phyloP scores from a whole-genome alignment of 2,888 invertebrate species.

The Chrysina gloriosa region DNA sequence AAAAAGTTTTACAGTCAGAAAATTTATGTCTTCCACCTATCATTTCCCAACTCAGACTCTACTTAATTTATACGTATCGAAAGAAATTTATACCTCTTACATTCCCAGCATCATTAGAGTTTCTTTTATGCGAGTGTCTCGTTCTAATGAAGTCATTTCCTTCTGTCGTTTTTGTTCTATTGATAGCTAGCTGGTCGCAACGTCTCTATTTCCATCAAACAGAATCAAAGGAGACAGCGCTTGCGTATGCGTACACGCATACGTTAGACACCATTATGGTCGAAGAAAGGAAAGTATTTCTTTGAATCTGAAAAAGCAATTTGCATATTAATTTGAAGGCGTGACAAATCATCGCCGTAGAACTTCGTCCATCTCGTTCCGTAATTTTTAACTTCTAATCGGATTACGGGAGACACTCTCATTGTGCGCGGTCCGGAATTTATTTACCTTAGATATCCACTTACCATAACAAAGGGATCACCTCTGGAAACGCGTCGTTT shows the following conservation, averaged over 20 bases:
- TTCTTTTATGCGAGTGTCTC: neutral
- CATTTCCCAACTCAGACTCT: no score
- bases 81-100: no score
- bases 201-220: neutral
- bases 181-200: neutral
- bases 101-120: neutral
- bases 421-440: conserved; percentile 7
- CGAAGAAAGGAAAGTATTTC: neutral
- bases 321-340: conserved; percentile 7
- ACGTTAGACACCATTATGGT: neutral
- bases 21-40: no score
- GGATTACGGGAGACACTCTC: neutral
- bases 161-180: neutral
- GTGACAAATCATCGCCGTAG: conserved; percentile 4
- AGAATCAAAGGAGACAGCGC: neutral
- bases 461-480: conserved; percentile 5
- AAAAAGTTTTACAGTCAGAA: no score
- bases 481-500: neutral
- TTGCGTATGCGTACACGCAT: no score
- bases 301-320: conserved; percentile 9
- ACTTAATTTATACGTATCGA: no score
- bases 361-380: neutral
- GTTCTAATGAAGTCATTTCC: neutral
- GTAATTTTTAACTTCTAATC: conserved; percentile 3
- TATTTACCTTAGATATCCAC: conserved; percentile 13